These are phyloP conservation scores for Tetragonula carbonaria DNA, from an alignment of 2,888 invertebrate genomes.

Conservation along the genomic window DNA sequence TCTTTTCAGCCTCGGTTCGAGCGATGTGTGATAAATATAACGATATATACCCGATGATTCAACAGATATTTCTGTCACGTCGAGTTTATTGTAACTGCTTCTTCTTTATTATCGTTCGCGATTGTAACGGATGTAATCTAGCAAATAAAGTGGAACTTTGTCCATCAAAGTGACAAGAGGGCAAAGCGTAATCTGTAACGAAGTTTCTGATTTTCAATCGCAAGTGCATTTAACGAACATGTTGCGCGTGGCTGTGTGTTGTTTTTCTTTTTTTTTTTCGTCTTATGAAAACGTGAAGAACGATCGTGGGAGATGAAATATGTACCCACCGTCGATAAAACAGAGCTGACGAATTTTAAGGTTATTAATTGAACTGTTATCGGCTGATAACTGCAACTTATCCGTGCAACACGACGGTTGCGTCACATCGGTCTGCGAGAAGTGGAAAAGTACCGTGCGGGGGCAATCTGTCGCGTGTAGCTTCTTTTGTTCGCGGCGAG, in stretches of 20 bases:
- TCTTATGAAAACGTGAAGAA: background rate
- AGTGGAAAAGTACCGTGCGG: conserved; percentile 2
- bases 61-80: background rate
- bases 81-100: background rate
- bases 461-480: background rate
- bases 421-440: background rate
- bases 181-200: background rate
- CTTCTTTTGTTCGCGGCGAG: background rate
- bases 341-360: background rate
- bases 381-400: background rate
- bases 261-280: no score
- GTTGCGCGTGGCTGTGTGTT: background rate
- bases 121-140: background rate
- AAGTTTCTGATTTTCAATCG: conserved; percentile 15
- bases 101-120: no score
- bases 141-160: conserved; percentile 12
- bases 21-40: background rate
- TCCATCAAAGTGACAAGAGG: background rate
- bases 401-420: background rate
- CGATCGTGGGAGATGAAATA: background rate
- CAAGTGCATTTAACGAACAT: conserved; percentile 11
- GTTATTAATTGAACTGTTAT: background rate
- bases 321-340: conserved; percentile 9
- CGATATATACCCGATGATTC: background rate
- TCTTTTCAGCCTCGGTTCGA: background rate